Conservation (phyloP, 2,797 vertebrate genomes). For the Chaenodraco wilsoni region DNA sequence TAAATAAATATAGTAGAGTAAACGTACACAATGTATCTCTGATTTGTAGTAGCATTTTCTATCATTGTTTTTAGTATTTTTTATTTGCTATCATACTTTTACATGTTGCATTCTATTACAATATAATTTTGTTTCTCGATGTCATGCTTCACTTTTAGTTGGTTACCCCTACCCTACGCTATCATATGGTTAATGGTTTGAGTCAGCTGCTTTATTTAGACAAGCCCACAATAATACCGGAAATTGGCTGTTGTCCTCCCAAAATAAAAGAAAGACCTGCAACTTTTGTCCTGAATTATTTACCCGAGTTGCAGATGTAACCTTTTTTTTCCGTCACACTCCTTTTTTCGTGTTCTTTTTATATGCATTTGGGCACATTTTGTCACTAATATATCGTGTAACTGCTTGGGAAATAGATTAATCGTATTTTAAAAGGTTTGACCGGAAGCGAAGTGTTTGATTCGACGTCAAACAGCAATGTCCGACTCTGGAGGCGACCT, state of each 20-base stretch:
- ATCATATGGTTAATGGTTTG: slow-evolving; percentile 14
- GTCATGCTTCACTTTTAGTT: slow-evolving; percentile 49
- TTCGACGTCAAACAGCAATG: slow-evolving; percentile 26
- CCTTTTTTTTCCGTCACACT: neutral
- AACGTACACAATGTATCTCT: too few species aligned
- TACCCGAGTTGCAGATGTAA: fast-evolving
- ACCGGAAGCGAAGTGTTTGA: slow-evolving; percentile 27
- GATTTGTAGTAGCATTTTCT: neutral
- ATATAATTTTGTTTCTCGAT: neutral
- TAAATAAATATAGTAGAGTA: too few species aligned
- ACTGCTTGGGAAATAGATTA: fast-evolving
- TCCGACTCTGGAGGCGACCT: slow-evolving; percentile 36
- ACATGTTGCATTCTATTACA: neutral
- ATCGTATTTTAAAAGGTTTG: slow-evolving; percentile 36
- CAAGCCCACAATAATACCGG: slow-evolving; percentile 1
- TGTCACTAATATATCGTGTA: fast-evolving
- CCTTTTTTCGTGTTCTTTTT: fast-evolving
- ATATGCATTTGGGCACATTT: fast-evolving
- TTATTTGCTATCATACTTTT: neutral
- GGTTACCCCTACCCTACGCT: slow-evolving; percentile 47
- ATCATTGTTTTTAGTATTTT: neutral
- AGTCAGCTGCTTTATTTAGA: slow-evolving; percentile 50
- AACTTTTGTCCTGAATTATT: neutral
- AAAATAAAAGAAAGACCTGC: slow-evolving; percentile 34
- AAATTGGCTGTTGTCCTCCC: neutral